Evolutionary conservation across 2,888 invertebrate genomes (phyloP).

Genomic region (Ochropacha duplaris): DNA sequence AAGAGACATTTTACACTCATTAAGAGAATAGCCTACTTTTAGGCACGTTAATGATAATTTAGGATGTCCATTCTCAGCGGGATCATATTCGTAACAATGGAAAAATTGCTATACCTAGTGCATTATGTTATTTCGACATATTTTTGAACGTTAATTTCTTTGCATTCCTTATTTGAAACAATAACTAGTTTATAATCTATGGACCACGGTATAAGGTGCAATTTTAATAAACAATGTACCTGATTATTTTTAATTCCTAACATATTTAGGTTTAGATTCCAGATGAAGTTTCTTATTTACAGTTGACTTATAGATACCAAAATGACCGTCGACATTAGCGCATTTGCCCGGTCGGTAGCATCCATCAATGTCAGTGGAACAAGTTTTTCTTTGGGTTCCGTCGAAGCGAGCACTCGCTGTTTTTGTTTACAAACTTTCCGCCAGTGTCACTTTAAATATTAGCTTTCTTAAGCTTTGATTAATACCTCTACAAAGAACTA

Average conservation of each 20-base stretch:
- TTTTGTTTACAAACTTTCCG: conserved; percentile 75
- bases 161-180: too few relatives aligned
- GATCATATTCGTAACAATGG: too few relatives aligned
- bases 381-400: conserved; percentile 74
- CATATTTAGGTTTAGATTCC: conserved; percentile 36
- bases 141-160: too few relatives aligned
- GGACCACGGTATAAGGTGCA: too few relatives aligned
- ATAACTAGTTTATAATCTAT: too few relatives aligned
- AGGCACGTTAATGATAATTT: too few relatives aligned
- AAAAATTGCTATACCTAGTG: too few relatives aligned
- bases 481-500: conserved; percentile 39
- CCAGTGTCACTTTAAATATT: conserved; percentile 67
- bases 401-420: conserved; percentile 61
- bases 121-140: too few relatives aligned
- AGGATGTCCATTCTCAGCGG: too few relatives aligned
- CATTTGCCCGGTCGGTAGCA: conserved; percentile 59
- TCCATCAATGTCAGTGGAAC: conserved; percentile 74
- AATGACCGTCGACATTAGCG: conserved; percentile 53
- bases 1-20: too few relatives aligned
- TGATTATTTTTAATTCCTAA: conserved; percentile 24
- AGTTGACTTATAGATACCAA: conserved; percentile 52
- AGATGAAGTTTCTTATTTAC: conserved; percentile 29
- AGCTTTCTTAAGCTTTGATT: conserved; percentile 56
- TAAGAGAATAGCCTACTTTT: too few relatives aligned
- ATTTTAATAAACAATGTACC: too few relatives aligned